A percentile compares a stretch with the other conserved stretches of the same genome.
Evolutionary conservation across 1,140 invertebrate genomes (phyloP).

Genomic region (Condylostylus longicornis): DNA sequence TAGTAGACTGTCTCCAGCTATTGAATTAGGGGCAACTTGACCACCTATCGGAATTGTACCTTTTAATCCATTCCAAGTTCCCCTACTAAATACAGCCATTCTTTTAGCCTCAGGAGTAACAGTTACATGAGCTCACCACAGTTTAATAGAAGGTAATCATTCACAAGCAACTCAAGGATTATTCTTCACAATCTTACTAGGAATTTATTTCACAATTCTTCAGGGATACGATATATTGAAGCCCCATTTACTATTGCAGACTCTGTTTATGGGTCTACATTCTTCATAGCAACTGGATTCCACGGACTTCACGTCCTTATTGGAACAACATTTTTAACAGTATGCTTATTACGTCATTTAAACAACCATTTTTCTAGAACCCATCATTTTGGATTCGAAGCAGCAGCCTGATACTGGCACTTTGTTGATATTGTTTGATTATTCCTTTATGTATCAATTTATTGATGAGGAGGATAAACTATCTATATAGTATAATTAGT

Average conservation of each 20-base stretch:
- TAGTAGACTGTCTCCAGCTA: constrained; percentile 39
- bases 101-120: constrained; percentile 39
- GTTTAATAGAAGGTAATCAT: constrained; percentile 36
- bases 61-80: constrained; percentile 44
- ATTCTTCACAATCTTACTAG: constrained; percentile 39
- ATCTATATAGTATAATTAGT: constrained; percentile 50
- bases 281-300: constrained; percentile 57
- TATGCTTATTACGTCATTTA: constrained; percentile 37
- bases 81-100: constrained; percentile 44
- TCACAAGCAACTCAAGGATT: constrained; percentile 33
- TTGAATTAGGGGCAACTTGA: constrained; percentile 44
- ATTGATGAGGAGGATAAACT: constrained; percentile 44
- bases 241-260: constrained; percentile 45
- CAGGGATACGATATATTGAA: no score
- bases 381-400: constrained; percentile 55
- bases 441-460: constrained; percentile 50
- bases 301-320: constrained; percentile 57
- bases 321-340: constrained; percentile 45
- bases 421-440: constrained; percentile 60
- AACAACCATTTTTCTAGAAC: constrained; percentile 39
- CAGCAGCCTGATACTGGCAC: constrained; percentile 55
- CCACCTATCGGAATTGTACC: constrained; percentile 38
- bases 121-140: constrained; percentile 41
- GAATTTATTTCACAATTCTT: constrained; percentile 38
- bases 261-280: constrained; percentile 47